Base-by-base conservation (phyloP, 2,797 vertebrate genomes). In the Lindbergichthys nudifrons region DNA sequence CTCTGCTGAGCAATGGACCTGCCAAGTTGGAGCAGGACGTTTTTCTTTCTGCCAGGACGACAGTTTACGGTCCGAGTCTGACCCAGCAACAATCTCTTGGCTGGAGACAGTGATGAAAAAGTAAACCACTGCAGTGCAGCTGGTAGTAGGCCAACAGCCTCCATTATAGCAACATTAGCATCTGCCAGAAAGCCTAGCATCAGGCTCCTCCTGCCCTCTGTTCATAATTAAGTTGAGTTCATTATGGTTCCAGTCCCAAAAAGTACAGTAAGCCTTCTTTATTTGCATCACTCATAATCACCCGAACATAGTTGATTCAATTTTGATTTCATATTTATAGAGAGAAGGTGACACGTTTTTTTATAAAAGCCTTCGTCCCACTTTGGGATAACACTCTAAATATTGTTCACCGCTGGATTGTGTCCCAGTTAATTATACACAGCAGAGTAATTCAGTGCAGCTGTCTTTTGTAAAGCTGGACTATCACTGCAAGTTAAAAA, bases 71-170 rank as follows among this genome's bases (percentile, higher is more conserved):
- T 65, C 46, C 13, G 61, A 73, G 82, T 84, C 84, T 90, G 87
- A 90, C 81, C 89, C 81, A 84, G 89, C 89, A 46, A 82, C 77
- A 74, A 62, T 48, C 76, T 70, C 75, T 85, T 89, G 87, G 87
- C 87, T 69, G 66, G 63, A 73, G 75, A 68, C 0, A 5, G 16
- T 65, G 85, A 89, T 88, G 87, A 85, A 89, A 26, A 88, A 86
- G 81, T 81, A 87, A 88, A 89, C 84, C 85, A 88, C 91, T 90
- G 92, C 90, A 91, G 88, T 74, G 84, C 69, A 87, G 84, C 77
- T 91, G 90, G 90, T 70, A 21, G 41, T 0, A 62, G 9, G 81
- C 87, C 88, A 89, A 71, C 65, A 69, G 74, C 41, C 26, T 77
- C 54, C 73, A 65, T 79, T 60, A 79, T 71, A 72, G 68, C 75